Evolutionary conservation across 2,113 vertebrate genomes (phyloP).

Genomic region (Lagenorhynchus albirostris): DNA sequence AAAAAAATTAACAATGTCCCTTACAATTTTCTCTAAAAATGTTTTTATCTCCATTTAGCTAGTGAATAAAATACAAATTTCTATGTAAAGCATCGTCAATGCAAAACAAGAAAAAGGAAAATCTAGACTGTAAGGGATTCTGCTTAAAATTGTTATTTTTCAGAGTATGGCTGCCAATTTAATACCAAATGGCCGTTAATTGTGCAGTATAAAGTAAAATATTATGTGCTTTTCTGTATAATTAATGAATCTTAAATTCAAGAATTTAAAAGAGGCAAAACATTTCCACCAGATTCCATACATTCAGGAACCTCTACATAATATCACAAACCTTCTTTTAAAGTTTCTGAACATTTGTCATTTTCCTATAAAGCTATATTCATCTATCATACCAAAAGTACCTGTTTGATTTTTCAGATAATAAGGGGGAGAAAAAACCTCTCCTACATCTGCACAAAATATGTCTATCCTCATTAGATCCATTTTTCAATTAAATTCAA

Average conservation of each 20-base stretch:
- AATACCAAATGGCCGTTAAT: slow-evolving; percentile 70
- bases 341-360: slow-evolving; percentile 52
- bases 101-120: slow-evolving; percentile 47
- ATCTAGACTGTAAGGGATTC: slow-evolving; percentile 50
- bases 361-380: slow-evolving; percentile 67
- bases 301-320: slow-evolving; percentile 30
- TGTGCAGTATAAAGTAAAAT: slow-evolving; percentile 66
- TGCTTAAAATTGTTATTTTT: slow-evolving; percentile 59
- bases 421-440: slow-evolving; percentile 36
- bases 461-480: slow-evolving; percentile 84
- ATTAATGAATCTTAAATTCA: slow-evolving; percentile 70
- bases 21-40: slow-evolving; percentile 47
- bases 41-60: neutral
- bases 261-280: slow-evolving; percentile 47
- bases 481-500: slow-evolving; percentile 87
- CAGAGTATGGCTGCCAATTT: slow-evolving; percentile 67
- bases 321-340: slow-evolving; percentile 42
- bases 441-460: slow-evolving; percentile 81
- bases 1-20: slow-evolving; percentile 23
- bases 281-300: slow-evolving; percentile 36
- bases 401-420: slow-evolving; percentile 66
- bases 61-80: slow-evolving; percentile 50
- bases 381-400: slow-evolving; percentile 63
- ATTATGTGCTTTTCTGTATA: slow-evolving; percentile 69
- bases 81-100: slow-evolving; percentile 10